phyloP scores from a whole-genome alignment of 2,113 vertebrate genomes.

The Cyprinus carpio region DNA sequence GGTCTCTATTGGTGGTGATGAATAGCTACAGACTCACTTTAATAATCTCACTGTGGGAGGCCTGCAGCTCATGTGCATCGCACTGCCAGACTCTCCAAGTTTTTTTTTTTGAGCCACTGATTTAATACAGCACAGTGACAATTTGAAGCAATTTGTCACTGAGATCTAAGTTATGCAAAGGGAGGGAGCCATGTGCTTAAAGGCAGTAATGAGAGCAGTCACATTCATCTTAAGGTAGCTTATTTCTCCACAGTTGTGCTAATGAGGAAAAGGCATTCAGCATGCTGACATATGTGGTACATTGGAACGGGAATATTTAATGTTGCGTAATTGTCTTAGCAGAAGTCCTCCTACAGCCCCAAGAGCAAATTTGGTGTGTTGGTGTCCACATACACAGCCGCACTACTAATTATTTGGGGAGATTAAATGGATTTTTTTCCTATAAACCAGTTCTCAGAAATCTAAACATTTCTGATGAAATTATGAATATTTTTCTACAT shows the following conservation, averaged over 20 bases:
- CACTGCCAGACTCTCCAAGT: constrained; percentile 34
- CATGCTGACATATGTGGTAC: constrained; percentile 48
- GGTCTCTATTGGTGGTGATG: constrained; percentile 48
- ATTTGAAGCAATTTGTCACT: constrained; percentile 55
- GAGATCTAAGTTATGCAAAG: constrained; percentile 16
- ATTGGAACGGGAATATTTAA: constrained; percentile 40
- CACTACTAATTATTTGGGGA: neutral
- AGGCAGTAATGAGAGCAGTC: constrained; percentile 45
- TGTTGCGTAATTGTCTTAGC: constrained; percentile 36
- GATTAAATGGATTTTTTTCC: neutral
- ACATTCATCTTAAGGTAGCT: constrained; percentile 55
- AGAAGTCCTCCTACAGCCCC: constrained; percentile 4
- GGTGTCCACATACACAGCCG: neutral
- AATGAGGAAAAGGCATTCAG: constrained; percentile 36
- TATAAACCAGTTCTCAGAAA: neutral
- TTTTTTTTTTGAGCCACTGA: constrained; percentile 32
- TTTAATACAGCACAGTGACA: constrained; percentile 49
- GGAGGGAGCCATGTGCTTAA: constrained; percentile 42
- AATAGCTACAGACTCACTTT: constrained; percentile 56
- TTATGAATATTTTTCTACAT: neutral
- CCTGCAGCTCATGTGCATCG: constrained; percentile 46
- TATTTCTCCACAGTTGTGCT: constrained; percentile 48
- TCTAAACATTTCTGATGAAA: neutral
- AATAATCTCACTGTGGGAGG: constrained; percentile 59
- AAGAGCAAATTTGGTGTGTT: neutral